Base-by-base conservation (phyloP, 2,888 invertebrate genomes). In the Rotaria sp. region DNA sequence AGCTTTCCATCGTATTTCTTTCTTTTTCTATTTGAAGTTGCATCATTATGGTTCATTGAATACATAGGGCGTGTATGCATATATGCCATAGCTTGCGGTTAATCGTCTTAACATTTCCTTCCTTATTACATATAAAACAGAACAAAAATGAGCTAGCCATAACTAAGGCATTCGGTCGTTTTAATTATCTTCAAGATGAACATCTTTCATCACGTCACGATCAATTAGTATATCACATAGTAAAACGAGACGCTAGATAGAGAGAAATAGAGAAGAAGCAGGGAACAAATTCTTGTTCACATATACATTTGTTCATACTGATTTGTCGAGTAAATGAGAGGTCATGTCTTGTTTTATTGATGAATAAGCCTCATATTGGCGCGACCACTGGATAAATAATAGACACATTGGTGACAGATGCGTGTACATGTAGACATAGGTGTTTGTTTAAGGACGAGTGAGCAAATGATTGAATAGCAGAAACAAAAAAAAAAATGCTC, bases 341-440 rank as follows among this genome's bases (percentile, higher is more conserved):
- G 67, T 67, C 67, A 30, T 67, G 67, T 67, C 13, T 67, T 67
- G 18, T 67, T 67, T 67, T 67, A 67, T 67, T 67, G 67, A 67
- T 67, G 35, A 13, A 67, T 67, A 67, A 15, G 38, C 67, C 67
- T 5, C 35, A 67, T 67, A 7, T 67, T 67, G 67, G 18, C 67
- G 67, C 67, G 67, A 67, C 67, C 7, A 67, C 30, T 67, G 67
- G 35, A 30, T 21, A 67, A 67, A 67, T 21, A 67, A 35, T 67
- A 67, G 35, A 67, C 67, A 67, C 67, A 67, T 67, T 67, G 67
- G 30, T 35, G 67, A 67, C 67, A 67, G 67, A 67, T 67, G 35
- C 67, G 35, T 35, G 15, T 67, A 11, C 13, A 1, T 13, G n/a
- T 26, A 10, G 26, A 67, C 35, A 30, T 21, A 52, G 52, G 52